A percentile compares a stretch with the other conserved stretches of the same genome.
Evolutionary conservation across 2,113 vertebrate species (phyloP).

Genomic region (Misgurnus anguillicaudatus): DNA sequence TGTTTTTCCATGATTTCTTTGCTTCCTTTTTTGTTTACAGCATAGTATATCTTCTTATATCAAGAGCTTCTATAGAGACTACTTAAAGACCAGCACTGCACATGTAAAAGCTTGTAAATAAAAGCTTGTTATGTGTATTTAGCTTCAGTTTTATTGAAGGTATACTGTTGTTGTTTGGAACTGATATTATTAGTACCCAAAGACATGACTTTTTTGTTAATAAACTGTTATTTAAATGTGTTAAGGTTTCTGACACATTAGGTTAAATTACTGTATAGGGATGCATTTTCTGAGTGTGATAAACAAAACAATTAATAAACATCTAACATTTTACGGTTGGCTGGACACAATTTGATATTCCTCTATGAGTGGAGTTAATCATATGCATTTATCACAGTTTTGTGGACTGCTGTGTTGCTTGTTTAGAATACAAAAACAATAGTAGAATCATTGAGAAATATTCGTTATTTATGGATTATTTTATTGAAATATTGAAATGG

Average conservation of each 20-base stretch:
- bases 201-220: not conserved
- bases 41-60: not conserved
- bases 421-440: not conserved
- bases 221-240: not conserved
- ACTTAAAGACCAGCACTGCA: not conserved
- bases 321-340: constrained; percentile 31
- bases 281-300: constrained; percentile 3
- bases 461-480: too few species aligned
- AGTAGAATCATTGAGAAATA: not conserved
- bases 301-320: constrained; percentile 47
- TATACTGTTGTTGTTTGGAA: not conserved
- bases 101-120: not conserved
- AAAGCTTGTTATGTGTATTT: not conserved
- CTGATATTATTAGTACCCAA: not conserved
- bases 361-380: not conserved
- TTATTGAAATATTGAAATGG: too few species aligned
- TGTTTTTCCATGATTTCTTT: constrained; percentile 15
- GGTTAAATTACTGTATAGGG: not conserved
- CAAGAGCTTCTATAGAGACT: constrained; percentile 21
- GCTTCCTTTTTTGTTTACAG: not conserved
- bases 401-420: not conserved
- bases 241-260: constrained; percentile 19
- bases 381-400: constrained; percentile 11
- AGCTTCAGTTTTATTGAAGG: not conserved
- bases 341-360: constrained; percentile 33